Evolutionary conservation across 1,140 invertebrate genomes (phyloP).

Genomic region (Hormaphis cornu): DNA sequence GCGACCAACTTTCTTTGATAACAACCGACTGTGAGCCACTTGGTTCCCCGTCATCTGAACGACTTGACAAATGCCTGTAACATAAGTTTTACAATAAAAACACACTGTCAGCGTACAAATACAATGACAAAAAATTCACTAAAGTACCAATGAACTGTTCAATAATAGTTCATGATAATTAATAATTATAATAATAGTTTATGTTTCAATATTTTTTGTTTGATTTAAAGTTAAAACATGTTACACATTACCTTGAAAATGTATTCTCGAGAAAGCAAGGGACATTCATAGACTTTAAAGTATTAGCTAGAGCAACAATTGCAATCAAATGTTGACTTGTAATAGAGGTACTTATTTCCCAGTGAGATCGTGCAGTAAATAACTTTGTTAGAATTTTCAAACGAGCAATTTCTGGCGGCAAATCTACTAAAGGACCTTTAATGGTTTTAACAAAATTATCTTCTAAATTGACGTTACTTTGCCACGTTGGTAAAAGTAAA

Average conservation of each 20-base stretch:
- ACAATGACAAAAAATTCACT: neutral
- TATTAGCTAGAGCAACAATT: conserved; percentile 89
- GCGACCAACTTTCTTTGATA: conserved; percentile 93
- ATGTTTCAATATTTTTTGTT: neutral
- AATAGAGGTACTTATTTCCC: conserved; percentile 88
- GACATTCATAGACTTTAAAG: conserved; percentile 92
- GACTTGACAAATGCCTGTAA: conserved; percentile 44
- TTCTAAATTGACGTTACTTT: conserved; percentile 40
- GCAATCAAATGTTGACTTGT: conserved; percentile 93
- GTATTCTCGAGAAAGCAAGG: conserved; percentile 18
- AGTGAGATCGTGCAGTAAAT: conserved; percentile 80
- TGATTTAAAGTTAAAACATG: neutral
- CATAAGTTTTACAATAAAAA: neutral
- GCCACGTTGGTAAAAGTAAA: conserved; percentile 80
- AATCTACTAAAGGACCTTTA: conserved; percentile 36
- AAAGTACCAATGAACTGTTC: too few relatives aligned
- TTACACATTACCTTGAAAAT: conserved; percentile 9
- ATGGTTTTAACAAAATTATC: conserved; percentile 7
- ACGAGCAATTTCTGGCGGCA: conserved; percentile 63
- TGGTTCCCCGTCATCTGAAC: conserved; percentile 67
- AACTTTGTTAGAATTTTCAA: conserved; percentile 68
- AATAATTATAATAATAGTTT: too few relatives aligned
- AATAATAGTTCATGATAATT: too few relatives aligned
- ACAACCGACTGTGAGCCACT: conserved; percentile 76
- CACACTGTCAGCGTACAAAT: neutral